These are phyloP conservation scores for Grammatotria lemairii DNA, from an alignment of 2,113 vertebrate genomes.

Conservation along the genomic window DNA sequence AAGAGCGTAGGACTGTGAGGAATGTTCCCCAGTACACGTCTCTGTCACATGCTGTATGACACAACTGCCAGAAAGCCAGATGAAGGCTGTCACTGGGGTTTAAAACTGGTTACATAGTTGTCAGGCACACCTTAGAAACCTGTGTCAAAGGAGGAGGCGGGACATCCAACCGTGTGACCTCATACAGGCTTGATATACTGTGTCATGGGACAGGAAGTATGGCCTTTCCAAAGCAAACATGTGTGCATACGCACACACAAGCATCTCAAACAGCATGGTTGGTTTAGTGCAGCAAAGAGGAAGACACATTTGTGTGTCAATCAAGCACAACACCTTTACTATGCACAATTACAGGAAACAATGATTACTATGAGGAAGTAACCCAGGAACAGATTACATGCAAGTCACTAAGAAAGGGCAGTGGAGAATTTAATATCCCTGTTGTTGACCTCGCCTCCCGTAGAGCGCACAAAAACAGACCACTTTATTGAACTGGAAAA, in stretches of 20 bases:
- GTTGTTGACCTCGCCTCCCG: background rate
- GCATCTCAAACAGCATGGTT: background rate
- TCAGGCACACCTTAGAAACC: constrained; percentile 13
- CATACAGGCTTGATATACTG: background rate
- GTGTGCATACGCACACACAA: background rate
- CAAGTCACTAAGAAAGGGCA: background rate
- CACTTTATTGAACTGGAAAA: background rate
- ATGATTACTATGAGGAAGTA: constrained; percentile 28
- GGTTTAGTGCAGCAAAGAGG: background rate
- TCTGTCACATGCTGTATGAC: constrained; percentile 37
- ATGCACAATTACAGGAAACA: constrained; percentile 2
- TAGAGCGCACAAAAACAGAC: background rate
- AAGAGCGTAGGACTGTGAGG: constrained; percentile 7
- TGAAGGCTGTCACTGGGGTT: constrained; percentile 1
- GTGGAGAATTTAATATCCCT: background rate
- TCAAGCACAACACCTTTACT: background rate
- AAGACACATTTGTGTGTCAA: background rate
- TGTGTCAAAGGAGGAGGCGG: background rate
- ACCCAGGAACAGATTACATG: background rate
- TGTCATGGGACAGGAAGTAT: constrained; percentile 26
- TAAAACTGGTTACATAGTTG: constrained; percentile 14
- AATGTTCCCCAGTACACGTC: constrained; percentile 21
- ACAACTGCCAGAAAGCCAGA: constrained; percentile 5
- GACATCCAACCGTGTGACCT: background rate
- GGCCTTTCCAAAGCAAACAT: background rate